Percentiles rank a stretch among this genome's conserved stretches.
Evolutionary conservation across 2,113 vertebrate species (phyloP).

Genomic region (Pontoporia blainvillei): DNA sequence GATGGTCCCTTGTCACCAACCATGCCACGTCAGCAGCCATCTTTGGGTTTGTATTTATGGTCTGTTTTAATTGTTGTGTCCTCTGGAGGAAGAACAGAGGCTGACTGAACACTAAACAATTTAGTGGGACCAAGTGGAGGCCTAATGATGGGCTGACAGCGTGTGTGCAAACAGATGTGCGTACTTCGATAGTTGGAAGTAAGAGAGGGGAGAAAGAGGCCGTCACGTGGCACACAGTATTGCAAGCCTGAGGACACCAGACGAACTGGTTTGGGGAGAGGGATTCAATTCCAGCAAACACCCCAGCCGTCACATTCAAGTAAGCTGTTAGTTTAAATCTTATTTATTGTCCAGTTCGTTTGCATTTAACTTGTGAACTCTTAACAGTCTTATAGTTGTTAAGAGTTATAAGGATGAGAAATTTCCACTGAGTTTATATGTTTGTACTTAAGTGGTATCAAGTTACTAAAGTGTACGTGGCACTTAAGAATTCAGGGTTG

Average conservation of each 20-base stretch:
- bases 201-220: not conserved
- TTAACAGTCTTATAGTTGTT: not conserved
- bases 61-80: not conserved
- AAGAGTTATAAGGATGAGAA: not conserved
- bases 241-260: no score
- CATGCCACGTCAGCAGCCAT: not conserved
- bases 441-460: not conserved
- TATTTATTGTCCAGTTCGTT: not conserved
- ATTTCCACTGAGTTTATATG: not conserved
- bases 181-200: not conserved
- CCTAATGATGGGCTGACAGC: not conserved
- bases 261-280: not conserved
- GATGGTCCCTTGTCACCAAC: not conserved
- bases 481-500: not conserved
- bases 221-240: accelerated
- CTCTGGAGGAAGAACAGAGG: not conserved
- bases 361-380: not conserved
- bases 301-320: not conserved
- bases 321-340: not conserved
- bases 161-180: not conserved
- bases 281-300: not conserved
- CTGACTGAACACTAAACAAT: not conserved
- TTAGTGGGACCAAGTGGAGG: not conserved
- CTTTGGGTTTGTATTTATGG: not conserved
- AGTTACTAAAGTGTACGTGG: not conserved